Evolutionary conservation across 2,888 invertebrate genomes (phyloP), one percentile per base, ranked within the genome.

Genomic region (Eilema griseolum): DNA sequence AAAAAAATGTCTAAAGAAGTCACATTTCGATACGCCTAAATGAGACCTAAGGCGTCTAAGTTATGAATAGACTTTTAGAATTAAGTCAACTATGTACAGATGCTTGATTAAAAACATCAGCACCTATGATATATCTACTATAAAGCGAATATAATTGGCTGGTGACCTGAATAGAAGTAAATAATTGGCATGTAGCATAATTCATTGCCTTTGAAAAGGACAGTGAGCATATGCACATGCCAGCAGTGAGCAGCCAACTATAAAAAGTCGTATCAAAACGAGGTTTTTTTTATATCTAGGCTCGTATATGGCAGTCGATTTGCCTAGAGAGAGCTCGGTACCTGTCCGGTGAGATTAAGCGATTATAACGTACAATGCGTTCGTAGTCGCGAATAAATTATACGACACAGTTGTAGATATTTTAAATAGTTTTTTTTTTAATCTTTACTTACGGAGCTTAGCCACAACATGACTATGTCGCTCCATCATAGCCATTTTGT

Each of bases 271-370:
- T 59, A 33, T 20, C 28, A 5, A 68, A 66, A 7, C 46, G 56
- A 20, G 20, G 10, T 72, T 66, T 8, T 76, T 76, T 74, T 81
- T 82, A 80, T 74, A 80, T 82, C 78, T 75, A 68, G 61, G 59
- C 67, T 70, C 81, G 57, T 82, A 83, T 82, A 86, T 75, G 82
- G 83, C 70, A 79, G 76, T 81, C 77, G 71, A 84, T 85, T 88
- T 85, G 77, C 86, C 84, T 88, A 88, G 85, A 84, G 85, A 80
- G 84, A 78, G 64, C 74, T 83, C 79, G 79, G 77, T 86, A 88
- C 85, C 87, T 88, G 89, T 81, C 84, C 73, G 57, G 67, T 74
- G 68, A 88, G 89, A 90, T 90, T 87, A 89, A 90, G 90, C 87
- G 88, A 89, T 90, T 90, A 90, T 78, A 71, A 61, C 61, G 67